Percentiles rank a stretch among this genome's conserved stretches.
Conservation (phyloP, 2,113 vertebrate genomes). For the Takifugu flavidus region DNA sequence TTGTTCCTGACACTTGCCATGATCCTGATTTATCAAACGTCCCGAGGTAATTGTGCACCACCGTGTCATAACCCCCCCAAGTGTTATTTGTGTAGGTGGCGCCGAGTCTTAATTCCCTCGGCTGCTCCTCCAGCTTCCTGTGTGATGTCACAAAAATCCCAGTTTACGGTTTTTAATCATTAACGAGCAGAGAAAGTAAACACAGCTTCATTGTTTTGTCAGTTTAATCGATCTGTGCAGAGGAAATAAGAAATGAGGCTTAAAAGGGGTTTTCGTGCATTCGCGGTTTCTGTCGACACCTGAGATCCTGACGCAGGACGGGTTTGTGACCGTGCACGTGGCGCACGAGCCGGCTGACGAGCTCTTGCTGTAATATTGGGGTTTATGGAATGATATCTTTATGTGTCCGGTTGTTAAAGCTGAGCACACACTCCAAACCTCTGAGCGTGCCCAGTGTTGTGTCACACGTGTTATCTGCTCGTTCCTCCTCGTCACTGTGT, state of each 20-base stretch:
- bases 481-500: slow-evolving; percentile 35
- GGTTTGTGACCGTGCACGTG: slow-evolving; percentile 5
- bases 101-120: slow-evolving; percentile 19
- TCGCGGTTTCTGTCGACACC: too few species aligned
- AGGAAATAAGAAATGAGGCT: too few species aligned
- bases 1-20: slow-evolving; percentile 46
- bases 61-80: slow-evolving; percentile 18
- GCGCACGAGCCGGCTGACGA: slow-evolving; percentile 20
- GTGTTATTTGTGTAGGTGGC: slow-evolving; percentile 6
- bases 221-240: slow-evolving; percentile 1
- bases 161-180: slow-evolving; percentile 30
- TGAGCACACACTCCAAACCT: neutral
- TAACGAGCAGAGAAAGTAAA: slow-evolving; percentile 30
- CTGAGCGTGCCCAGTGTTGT: slow-evolving; percentile 3
- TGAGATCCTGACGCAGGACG: too few species aligned
- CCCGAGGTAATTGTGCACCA: slow-evolving; percentile 26
- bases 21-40: slow-evolving; percentile 60
- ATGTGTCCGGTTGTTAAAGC: too few species aligned
- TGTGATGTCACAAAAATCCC: neutral
- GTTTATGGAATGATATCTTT: too few species aligned
- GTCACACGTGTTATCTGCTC: slow-evolving; percentile 31
- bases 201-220: slow-evolving; percentile 40
- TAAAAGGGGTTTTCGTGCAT: too few species aligned
- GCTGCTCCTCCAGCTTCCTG: slow-evolving; percentile 21
- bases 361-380: slow-evolving; percentile 2